Conservation (phyloP, 2,113 vertebrate genomes). For the Macquaria australasica region DNA sequence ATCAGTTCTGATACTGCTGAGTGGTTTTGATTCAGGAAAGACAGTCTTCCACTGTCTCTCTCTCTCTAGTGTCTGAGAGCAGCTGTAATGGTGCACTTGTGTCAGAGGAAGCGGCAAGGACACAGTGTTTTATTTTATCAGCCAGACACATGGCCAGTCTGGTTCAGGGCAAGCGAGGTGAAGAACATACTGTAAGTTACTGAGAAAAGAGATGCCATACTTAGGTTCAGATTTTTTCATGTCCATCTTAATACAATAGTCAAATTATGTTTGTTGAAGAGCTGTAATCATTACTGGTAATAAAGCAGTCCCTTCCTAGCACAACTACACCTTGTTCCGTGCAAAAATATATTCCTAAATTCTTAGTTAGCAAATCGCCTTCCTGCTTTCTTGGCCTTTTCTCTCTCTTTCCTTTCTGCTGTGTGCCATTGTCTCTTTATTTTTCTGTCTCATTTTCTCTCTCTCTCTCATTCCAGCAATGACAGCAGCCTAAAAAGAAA, state of each 20-base stretch:
- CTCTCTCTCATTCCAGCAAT: background rate
- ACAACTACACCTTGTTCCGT: background rate
- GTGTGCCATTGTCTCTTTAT: slow-evolving; percentile 29
- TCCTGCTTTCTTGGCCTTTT: background rate
- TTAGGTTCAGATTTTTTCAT: background rate
- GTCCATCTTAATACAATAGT: background rate
- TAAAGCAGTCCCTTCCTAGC: background rate
- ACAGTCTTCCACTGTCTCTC: slow-evolving; percentile 14
- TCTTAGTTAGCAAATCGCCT: background rate
- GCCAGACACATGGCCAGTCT: slow-evolving; percentile 9
- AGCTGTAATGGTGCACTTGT: slow-evolving; percentile 36
- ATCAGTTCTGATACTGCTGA: slow-evolving; percentile 30
- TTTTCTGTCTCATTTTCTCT: slow-evolving; percentile 28
- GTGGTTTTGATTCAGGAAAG: slow-evolving; percentile 53
- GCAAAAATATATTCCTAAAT: slow-evolving; percentile 6
- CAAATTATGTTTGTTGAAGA: background rate
- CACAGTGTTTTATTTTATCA: slow-evolving; percentile 47
- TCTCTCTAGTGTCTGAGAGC: slow-evolving; percentile 33
- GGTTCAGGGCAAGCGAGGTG: background rate
- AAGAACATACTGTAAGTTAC: background rate
- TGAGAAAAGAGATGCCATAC: background rate
- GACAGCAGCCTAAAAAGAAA: slow-evolving; percentile 27
- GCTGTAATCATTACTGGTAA: background rate
- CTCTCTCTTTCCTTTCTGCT: slow-evolving; percentile 8
- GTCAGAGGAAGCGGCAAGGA: slow-evolving; percentile 28